Base-by-base conservation (phyloP, 2,113 vertebrate genomes). In the Xiphophorus maculatus region DNA sequence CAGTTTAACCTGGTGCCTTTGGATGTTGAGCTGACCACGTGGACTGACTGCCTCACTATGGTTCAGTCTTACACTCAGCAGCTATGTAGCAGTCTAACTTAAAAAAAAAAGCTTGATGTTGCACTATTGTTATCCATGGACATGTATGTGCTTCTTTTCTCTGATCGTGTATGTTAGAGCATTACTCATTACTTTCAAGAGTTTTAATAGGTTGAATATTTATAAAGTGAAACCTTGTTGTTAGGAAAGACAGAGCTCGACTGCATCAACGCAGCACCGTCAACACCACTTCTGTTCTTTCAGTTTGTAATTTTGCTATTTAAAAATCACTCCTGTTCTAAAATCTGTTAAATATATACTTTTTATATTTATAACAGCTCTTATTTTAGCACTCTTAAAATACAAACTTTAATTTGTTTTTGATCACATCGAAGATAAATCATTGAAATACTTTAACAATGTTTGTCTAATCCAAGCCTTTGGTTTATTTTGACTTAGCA, bases 41-140 rank as follows among this genome's bases (percentile, higher is more conserved):
- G 74, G 89, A 82, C 87, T 48, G 89, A 81, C 84, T 85, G 77
- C 82, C 76, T 74, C 79, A 29, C 79, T 79, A 40, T 76, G 84
- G 87, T 83, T 83, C 69, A 89, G 91, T 92, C 92, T 90, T 83
- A 89, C 92, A 88, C 83, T 93, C 93, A 94, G 92, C 93, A 87
- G 44, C 90, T 90, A 93, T 93, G 91, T 95, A 95, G 94, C 93
- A 94, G 89, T 92, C 90, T 92, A 94, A 93, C 89, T 91, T 91
- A n/a, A 58, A 10, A n/a, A 48, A 48, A 92, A 91, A 91, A 93
- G 84, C 86, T 89, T 92, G 84, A 88, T 87, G 89, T 94, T 95
- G 94, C 94, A 95, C 94, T 95, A 94, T 94, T 93, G 93, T 88
- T 87, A 92, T 84, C 67, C 69, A 76, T 86, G 65, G 63, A 84